These are phyloP conservation scores for Peromyscus eremicus DNA, from an alignment of 2,797 vertebrate genomes.

Conservation along the genomic window DNA sequence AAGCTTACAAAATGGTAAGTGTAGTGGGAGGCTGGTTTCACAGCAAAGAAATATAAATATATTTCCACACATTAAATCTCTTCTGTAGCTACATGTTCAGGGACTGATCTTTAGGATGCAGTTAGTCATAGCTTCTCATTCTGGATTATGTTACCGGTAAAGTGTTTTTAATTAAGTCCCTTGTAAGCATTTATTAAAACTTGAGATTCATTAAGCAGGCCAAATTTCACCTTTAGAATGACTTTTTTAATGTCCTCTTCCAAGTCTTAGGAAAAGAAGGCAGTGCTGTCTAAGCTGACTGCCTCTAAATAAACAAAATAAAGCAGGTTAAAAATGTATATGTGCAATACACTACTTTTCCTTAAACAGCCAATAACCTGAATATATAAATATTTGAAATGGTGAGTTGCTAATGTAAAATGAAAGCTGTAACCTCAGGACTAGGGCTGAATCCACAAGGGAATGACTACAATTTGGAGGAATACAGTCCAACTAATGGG, in stretches of 20 bases:
- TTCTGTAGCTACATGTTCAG: neutral
- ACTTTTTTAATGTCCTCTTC: constrained; percentile 6
- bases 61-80: neutral
- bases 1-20: neutral
- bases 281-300: neutral
- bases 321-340: constrained; percentile 43
- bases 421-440: constrained; percentile 80
- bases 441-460: constrained; percentile 74
- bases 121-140: constrained; percentile 43
- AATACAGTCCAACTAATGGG: constrained; percentile 70
- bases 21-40: neutral
- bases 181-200: constrained; percentile 55
- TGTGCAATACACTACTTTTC: constrained; percentile 66
- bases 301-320: constrained; percentile 43
- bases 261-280: constrained; percentile 20
- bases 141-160: constrained; percentile 15
- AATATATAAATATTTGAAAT: constrained; percentile 82
- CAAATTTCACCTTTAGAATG: constrained; percentile 36
- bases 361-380: constrained; percentile 71
- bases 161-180: constrained; percentile 33
- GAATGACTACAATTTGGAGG: constrained; percentile 76
- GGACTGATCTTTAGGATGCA: neutral
- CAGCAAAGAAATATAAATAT: constrained; percentile 11
- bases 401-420: constrained; percentile 78
- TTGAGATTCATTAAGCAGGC: constrained; percentile 24